Evolutionary conservation across 2,888 invertebrate species (phyloP).

Genomic region (Noctua janthina): DNA sequence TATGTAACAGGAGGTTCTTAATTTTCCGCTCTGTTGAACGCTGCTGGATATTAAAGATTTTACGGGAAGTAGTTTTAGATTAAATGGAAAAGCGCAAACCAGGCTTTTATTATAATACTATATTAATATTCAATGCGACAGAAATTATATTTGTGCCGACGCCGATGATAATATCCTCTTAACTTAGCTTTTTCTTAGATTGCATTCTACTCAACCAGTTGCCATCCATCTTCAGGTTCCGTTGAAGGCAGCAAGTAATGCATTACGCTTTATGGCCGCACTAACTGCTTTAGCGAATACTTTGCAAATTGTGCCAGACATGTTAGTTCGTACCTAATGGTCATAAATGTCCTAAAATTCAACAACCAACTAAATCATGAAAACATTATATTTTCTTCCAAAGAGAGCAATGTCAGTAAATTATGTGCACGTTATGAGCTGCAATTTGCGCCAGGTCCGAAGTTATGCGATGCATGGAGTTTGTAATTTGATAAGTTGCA

Average conservation of each 20-base stretch:
- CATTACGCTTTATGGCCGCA: constrained; percentile 8
- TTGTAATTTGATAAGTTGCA: background rate
- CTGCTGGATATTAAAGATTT: background rate
- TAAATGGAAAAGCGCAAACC: background rate
- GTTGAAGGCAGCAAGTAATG: constrained; percentile 28
- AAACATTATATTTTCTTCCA: background rate
- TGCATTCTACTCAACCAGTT: background rate
- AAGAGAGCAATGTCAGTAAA: background rate
- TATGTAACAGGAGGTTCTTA: background rate
- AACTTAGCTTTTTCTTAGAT: background rate
- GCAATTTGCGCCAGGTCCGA: background rate
- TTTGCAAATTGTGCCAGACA: background rate
- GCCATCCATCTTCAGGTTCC: constrained; percentile 10
- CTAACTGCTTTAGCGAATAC: constrained; percentile 19
- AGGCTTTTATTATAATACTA: too few species aligned
- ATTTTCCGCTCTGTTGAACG: background rate
- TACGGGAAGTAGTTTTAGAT: background rate
- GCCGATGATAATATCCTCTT: background rate
- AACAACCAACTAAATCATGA: background rate
- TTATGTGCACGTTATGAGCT: background rate
- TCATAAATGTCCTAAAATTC: background rate
- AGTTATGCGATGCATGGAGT: background rate
- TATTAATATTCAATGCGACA: background rate
- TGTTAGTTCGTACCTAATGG: background rate
- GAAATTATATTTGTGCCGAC: background rate